These are phyloP conservation scores for Hiodon alosoides DNA, from an alignment of 2,113 vertebrate species.

Conservation along the genomic window DNA sequence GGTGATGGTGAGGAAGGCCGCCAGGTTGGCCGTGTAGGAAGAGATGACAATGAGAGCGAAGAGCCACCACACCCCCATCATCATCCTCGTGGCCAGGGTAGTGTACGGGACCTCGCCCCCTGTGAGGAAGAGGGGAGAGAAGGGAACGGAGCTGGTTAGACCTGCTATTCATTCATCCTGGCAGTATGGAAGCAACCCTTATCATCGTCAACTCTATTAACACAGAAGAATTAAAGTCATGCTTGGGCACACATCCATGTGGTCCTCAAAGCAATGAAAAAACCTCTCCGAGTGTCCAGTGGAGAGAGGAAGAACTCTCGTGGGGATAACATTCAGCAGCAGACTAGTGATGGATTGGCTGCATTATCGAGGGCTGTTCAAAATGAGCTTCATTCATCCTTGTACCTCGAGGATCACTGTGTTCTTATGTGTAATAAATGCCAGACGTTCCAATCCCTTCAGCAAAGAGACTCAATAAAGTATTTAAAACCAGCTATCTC, in stretches of 20 bases:
- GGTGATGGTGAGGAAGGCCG: constrained; percentile 94
- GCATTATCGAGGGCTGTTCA: constrained; percentile 32
- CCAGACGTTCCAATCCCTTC: constrained; percentile 25
- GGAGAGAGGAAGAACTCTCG: neutral
- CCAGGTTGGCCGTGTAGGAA: constrained; percentile 96
- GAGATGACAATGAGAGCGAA: constrained; percentile 97
- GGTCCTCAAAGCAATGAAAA: constrained; percentile 10
- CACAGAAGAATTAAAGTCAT: neutral
- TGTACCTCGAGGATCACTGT: constrained; percentile 35
- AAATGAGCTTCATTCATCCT: constrained; percentile 51
- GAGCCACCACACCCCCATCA: constrained; percentile 99
- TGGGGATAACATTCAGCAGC: constrained; percentile 2
- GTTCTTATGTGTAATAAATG: constrained; percentile 29
- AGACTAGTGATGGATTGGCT: constrained; percentile 38
- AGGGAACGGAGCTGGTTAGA: too few relatives aligned
- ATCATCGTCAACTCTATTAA: neutral
- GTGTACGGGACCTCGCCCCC: constrained; percentile 95
- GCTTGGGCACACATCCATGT: neutral
- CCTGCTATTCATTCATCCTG: too few relatives aligned
- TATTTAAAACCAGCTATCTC: constrained; percentile 42
- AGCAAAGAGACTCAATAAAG: constrained; percentile 44
- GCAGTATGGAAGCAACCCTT: too few relatives aligned
- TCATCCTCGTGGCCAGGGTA: constrained; percentile 91
- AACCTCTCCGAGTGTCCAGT: neutral
- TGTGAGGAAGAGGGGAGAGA: constrained; percentile 40